Evolutionary conservation across 2,797 vertebrate species (phyloP).

Genomic region (Neomorphus geoffroyi): DNA sequence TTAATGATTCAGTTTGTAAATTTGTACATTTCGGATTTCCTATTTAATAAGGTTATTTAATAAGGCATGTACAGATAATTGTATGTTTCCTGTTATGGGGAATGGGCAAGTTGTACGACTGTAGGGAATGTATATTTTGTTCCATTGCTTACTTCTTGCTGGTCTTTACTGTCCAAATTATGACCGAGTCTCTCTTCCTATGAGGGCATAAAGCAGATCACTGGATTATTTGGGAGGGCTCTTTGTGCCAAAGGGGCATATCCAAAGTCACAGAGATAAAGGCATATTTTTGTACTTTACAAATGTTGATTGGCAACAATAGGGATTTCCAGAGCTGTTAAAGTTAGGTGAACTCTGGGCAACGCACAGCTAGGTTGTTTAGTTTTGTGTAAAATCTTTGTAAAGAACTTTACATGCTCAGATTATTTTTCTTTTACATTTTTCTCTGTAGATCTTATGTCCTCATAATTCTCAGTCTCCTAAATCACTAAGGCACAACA

Average conservation of each 20-base stretch:
- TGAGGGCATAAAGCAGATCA: background rate
- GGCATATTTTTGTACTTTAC: slow-evolving; percentile 28
- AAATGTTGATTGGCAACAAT: background rate
- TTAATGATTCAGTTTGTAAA: slow-evolving; percentile 79
- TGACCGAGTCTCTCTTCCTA: background rate
- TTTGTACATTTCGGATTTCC: slow-evolving; percentile 83
- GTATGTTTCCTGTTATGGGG: slow-evolving; percentile 52
- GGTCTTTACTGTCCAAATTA: background rate
- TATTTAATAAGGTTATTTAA: slow-evolving; percentile 84
- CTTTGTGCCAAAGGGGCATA: background rate
- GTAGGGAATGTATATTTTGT: slow-evolving; percentile 65
- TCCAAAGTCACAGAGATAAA: slow-evolving; percentile 22
- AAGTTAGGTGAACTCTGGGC: background rate
- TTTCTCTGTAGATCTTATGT: background rate
- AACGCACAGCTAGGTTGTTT: background rate
- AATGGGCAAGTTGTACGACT: slow-evolving; percentile 13
- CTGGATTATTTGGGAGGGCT: background rate
- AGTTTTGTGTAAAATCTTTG: background rate
- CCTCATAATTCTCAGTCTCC: background rate
- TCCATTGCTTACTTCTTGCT: slow-evolving; percentile 37
- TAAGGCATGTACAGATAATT: slow-evolving; percentile 77
- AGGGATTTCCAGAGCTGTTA: background rate
- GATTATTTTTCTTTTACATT: background rate
- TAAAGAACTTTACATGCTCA: background rate
- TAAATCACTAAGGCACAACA: background rate